phyloP scores from a whole-genome alignment of 1,140 invertebrate species.

The Drosophila nasuta region DNA sequence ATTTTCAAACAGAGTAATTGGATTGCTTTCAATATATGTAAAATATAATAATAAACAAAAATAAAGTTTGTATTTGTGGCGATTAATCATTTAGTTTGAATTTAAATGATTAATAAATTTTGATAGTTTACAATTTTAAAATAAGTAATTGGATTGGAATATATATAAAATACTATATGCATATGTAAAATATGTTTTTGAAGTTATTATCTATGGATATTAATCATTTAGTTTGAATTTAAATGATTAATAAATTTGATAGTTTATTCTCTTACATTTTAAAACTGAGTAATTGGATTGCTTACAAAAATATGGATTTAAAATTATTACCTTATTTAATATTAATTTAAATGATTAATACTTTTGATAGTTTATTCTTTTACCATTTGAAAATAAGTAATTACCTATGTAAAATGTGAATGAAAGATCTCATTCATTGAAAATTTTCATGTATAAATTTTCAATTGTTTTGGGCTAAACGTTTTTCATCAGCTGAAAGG shows the following conservation, averaged over 20 bases:
- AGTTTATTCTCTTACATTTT: not conserved
- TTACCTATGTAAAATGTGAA: too few relatives aligned
- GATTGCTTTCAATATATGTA: too few relatives aligned
- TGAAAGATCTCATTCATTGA: not conserved
- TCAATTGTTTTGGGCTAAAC: constrained; percentile 1
- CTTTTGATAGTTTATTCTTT: too few relatives aligned
- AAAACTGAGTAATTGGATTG: not conserved
- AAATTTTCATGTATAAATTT: not conserved
- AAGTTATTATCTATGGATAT: not conserved
- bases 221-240: not conserved
- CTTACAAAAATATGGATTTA: constrained; percentile 5
- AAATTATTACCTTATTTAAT: too few relatives aligned
- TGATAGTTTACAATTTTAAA: too few relatives aligned
- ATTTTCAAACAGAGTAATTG: too few relatives aligned
- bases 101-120: too few relatives aligned
- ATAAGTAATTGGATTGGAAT: too few relatives aligned
- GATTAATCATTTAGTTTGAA: not conserved
- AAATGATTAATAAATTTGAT: not conserved
- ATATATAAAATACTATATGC: not conserved
- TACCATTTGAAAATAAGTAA: too few relatives aligned
- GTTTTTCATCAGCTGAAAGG: not conserved
- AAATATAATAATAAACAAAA: too few relatives aligned
- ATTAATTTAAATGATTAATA: too few relatives aligned
- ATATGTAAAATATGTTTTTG: too few relatives aligned
- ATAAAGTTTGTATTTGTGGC: not conserved